Base-by-base conservation (phyloP, 2,113 vertebrate genomes). In the Scortum barcoo region DNA sequence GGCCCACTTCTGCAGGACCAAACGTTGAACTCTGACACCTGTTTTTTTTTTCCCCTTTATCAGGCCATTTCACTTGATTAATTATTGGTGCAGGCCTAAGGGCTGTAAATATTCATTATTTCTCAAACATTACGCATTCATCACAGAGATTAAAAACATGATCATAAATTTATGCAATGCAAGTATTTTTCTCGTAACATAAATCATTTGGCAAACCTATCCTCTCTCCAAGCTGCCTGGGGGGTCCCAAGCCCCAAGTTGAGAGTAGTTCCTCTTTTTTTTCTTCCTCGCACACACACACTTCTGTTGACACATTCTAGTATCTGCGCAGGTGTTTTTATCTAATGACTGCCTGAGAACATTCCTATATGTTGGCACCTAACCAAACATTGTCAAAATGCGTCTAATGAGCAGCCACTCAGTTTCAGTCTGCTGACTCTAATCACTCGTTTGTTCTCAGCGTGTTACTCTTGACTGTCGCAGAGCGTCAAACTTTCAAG, bases 341-440 rank as follows among this genome's bases (percentile, higher is more conserved):
- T 88, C 65, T 77, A 80, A 88, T 65, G 75, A 73, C 58, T 57
- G 76, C 22, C 80, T 79, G 76, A 50, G 30, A 86, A 54, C 50
- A 42, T 85, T 80, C 72, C 71, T 81, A 48, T 66, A 86, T 60
- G 73, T 62, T 53, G 40, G 50, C 58, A 28, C 22, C 48, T 58
- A 81, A 76, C 72, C 70, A 76, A 83, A 81, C 76, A 68, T 57
- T 78, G 81, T 81, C 80, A 53, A 56, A 46, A 30, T 57, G 68
- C 4, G 1, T 58, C 61, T 86, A 88, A 86, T 84, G 88, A 91
- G 76, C 84, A 85, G 69, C 71, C 73, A 57, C 62, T 90, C 76
- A 50, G 83, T 85, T 87, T 61, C 87, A 78, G 75, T 87, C 76
- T 71, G 78, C 46, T 58, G 67, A 26, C 68, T 86, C 54, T 78